Evolutionary conservation across 2,888 invertebrate species (phyloP).

Genomic region (Orthosia incerta): DNA sequence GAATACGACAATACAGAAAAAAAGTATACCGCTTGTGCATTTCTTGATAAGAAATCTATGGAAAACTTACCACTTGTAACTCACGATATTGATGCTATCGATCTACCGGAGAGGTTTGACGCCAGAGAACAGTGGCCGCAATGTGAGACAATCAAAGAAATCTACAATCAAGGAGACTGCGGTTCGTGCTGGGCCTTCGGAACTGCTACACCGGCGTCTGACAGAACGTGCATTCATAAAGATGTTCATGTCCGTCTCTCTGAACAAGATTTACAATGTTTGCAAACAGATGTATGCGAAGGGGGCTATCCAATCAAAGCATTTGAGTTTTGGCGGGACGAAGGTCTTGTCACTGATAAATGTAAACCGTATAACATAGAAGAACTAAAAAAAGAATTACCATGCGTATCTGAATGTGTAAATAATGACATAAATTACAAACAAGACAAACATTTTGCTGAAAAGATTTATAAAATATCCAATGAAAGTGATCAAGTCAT

Average conservation of each 20-base stretch:
- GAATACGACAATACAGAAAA: slow-evolving; percentile 10
- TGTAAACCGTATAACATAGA: slow-evolving; percentile 46
- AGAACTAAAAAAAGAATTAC: neutral
- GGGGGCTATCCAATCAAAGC: accelerated
- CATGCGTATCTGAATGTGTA: slow-evolving; percentile 6
- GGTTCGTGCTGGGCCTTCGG: slow-evolving; percentile 54
- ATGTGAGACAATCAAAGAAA: slow-evolving; percentile 40
- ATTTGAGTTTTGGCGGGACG: slow-evolving; percentile 20
- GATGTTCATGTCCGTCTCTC: no score
- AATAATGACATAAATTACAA: slow-evolving; percentile 1
- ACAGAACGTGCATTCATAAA: no score
- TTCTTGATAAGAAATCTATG: neutral
- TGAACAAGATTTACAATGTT: slow-evolving; percentile 40
- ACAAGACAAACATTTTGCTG: slow-evolving; percentile 42
- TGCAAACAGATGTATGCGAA: accelerated
- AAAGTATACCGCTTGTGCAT: neutral
- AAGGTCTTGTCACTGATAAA: slow-evolving; percentile 38
- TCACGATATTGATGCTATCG: slow-evolving; percentile 6
- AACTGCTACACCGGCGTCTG: no score
- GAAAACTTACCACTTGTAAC: neutral
- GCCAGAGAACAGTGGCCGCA: slow-evolving; percentile 37
- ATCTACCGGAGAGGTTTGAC: slow-evolving; percentile 46
- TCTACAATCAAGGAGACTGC: slow-evolving; percentile 38
- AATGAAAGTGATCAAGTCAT: slow-evolving; percentile 25
- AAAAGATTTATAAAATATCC: slow-evolving; percentile 13